Evolutionary conservation across 2,797 vertebrate genomes (phyloP), one percentile per base, ranked within the genome.

Genomic region (Poeciliopsis infans): DNA sequence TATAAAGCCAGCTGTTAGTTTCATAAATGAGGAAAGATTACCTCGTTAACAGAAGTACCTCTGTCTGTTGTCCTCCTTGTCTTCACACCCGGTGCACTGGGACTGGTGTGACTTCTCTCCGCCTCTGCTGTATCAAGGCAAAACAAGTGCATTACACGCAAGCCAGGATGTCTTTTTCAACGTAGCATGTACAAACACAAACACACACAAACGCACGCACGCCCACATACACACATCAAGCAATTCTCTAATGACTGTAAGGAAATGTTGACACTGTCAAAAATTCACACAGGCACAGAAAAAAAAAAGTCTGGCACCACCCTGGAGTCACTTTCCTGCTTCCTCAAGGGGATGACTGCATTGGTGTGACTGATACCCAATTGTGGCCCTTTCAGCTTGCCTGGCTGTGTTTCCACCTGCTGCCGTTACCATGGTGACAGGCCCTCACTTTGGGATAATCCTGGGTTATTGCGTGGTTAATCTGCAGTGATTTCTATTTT

Each of bases 201-300:
- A 15, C 71, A 36, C 66, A 84, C 73, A 81, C 33, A 84, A 73
- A 81, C 39, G 49, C 4, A 6, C 16, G 25, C 43, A 13, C 31
- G 1, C 41, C 66, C 33, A 3, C 8, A 16, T 20, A 25, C 23
- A 16, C 5, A 57, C 43, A 45, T 41, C 33, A 72, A 31, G 6
- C 66, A 8, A 75, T 70, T 57, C 6, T 75, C 72, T 57, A 69
- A 28, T 8, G 15, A 82, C 86, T 71, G 72, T 74, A 33, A 75
- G 76, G 39, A 86, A 75, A 74, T 92, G 89, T 93, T 95, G 94
- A 94, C 89, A 93, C 57, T 91, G 92, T 93, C 92, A 94, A 93
- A 90, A 94, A 90, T 73, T 74, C 85, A 89, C 72, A 59, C 3
- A 87, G 84, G 77, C 79, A 83, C 71, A 49, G 82, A 49, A 20